Conservation (phyloP, 2,797 vertebrate species). For the Cheirogaleus major region DNA sequence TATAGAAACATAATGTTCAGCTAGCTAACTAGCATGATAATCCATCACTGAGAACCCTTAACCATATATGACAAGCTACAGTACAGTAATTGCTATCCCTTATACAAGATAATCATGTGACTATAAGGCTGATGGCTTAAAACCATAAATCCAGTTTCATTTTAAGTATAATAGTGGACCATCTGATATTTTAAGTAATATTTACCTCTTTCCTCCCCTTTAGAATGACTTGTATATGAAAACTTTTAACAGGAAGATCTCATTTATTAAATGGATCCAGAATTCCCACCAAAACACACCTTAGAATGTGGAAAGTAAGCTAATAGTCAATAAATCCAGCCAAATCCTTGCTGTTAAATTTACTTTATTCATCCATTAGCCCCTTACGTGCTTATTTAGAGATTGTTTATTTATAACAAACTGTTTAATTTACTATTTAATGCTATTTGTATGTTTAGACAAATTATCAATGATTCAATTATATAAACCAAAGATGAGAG, state of each 20-base stretch:
- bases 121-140: conserved; percentile 61
- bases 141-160: conserved; percentile 26
- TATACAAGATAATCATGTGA: conserved; percentile 74
- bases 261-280: neutral
- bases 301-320: neutral
- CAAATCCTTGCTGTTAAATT: neutral
- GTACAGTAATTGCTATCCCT: conserved; percentile 80
- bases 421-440: neutral
- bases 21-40: conserved; percentile 78
- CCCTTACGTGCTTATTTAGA: neutral
- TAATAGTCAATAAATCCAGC: neutral
- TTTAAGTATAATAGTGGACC: neutral
- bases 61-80: conserved; percentile 73
- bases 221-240: conserved; percentile 28
- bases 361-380: neutral
- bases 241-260: conserved; percentile 3
- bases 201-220: conserved; percentile 26
- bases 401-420: conserved; percentile 2
- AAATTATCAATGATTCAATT: conserved; percentile 2
- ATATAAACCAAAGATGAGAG: neutral
- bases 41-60: conserved; percentile 81
- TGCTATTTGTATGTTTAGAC: neutral
- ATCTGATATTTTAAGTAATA: conserved; percentile 6
- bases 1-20: conserved; percentile 76
- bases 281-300: neutral